Evolutionary conservation across 1,140 invertebrate species (phyloP).

Genomic region (Bombus balteatus): DNA sequence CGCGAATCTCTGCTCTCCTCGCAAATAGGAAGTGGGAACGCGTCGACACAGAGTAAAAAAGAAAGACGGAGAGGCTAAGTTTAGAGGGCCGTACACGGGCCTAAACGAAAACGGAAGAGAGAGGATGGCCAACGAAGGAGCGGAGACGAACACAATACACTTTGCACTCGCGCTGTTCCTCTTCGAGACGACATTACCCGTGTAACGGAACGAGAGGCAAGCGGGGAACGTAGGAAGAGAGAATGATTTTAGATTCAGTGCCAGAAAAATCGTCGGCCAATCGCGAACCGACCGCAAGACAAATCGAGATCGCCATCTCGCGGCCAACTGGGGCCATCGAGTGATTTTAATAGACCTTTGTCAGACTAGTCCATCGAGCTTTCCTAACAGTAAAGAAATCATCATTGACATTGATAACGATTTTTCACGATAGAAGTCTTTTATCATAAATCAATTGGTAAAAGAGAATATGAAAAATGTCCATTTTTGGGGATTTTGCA

Average conservation of each 20-base stretch:
- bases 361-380: neutral
- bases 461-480: too few relatives aligned
- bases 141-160: conserved; percentile 58
- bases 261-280: conserved; percentile 64
- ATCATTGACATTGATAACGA: conserved; percentile 5
- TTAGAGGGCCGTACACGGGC: conserved; percentile 12
- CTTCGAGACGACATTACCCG: neutral
- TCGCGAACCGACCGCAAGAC: conserved; percentile 31
- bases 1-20: neutral
- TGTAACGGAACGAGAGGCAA: too few relatives aligned
- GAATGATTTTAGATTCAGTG: conserved; percentile 64
- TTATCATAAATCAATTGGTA: too few relatives aligned
- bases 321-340: conserved; percentile 57
- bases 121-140: conserved; percentile 24
- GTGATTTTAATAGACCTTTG: conserved; percentile 39
- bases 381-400: neutral
- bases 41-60: conserved; percentile 5
- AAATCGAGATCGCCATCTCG: conserved; percentile 61
- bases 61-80: conserved; percentile 37
- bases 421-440: neutral
- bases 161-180: neutral
- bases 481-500: too few relatives aligned
- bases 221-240: conserved; percentile 18
- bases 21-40: neutral
- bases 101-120: neutral